Evolutionary conservation across 1,140 invertebrate genomes (phyloP).

Genomic region (Orussus abietinus): DNA sequence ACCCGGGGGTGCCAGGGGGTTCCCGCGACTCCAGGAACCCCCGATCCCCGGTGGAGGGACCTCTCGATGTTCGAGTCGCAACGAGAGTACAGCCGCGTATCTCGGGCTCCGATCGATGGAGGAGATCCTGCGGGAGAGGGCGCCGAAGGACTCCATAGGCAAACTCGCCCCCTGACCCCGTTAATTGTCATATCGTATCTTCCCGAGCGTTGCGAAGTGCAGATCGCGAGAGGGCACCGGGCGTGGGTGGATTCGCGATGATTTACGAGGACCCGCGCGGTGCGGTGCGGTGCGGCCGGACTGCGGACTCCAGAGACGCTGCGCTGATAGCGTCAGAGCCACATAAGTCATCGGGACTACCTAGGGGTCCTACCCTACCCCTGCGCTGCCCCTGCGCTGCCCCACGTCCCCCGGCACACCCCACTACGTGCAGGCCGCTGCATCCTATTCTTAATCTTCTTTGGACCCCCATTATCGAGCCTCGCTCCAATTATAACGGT

Average conservation of each 20-base stretch:
- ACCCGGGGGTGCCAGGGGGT: no score
- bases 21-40: no score
- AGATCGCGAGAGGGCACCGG: slow-evolving; percentile 22
- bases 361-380: slow-evolving; percentile 26
- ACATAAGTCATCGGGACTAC: slow-evolving; percentile 53
- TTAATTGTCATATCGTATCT: slow-evolving; percentile 45
- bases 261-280: slow-evolving; percentile 51
- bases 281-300: slow-evolving; percentile 44
- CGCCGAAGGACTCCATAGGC: slow-evolving; percentile 12
- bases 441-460: slow-evolving; percentile 51
- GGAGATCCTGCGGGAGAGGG: no score
- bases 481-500: slow-evolving; percentile 49
- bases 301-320: slow-evolving; percentile 51
- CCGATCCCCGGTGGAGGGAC: no score
- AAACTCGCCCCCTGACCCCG: slow-evolving; percentile 32
- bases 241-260: slow-evolving; percentile 52
- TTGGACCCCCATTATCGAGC: slow-evolving; percentile 47
- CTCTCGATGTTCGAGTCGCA: no score
- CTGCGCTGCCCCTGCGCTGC: slow-evolving; percentile 1
- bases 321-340: slow-evolving; percentile 54
- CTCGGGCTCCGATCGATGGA: no score
- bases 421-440: slow-evolving; percentile 19
- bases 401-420: slow-evolving; percentile 9
- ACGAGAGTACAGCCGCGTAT: no score
- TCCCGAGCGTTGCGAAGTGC: slow-evolving; percentile 12